Conservation (phyloP, 1,140 invertebrate genomes). For the Holotrichia oblita region DNA sequence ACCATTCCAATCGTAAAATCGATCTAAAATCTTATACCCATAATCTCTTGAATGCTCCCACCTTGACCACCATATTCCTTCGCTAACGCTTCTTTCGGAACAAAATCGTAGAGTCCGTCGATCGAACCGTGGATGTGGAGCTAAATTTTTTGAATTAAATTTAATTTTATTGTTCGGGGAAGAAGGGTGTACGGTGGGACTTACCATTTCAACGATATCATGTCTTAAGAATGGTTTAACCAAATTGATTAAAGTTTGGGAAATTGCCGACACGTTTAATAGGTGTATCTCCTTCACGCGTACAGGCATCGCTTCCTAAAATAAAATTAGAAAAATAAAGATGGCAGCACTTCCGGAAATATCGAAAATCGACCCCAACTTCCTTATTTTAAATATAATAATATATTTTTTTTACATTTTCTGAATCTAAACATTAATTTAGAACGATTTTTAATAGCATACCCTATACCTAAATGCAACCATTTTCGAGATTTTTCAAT, state of each 20-base stretch:
- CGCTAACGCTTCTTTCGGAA: slow-evolving; percentile 41
- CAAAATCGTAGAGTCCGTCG: slow-evolving; percentile 42
- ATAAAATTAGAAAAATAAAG: slow-evolving; percentile 50
- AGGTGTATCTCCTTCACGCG: slow-evolving; percentile 79
- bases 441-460: too few species aligned
- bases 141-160: too few species aligned
- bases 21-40: background rate
- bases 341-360: too few species aligned
- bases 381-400: too few species aligned
- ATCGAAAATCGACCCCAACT: too few species aligned
- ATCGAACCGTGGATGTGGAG: slow-evolving; percentile 15
- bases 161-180: too few species aligned
- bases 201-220: slow-evolving; percentile 70
- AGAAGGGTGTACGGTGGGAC: too few species aligned
- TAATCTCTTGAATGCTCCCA: background rate
- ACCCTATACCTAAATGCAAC: too few species aligned
- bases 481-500: too few species aligned
- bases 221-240: slow-evolving; percentile 73
- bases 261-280: slow-evolving; percentile 70
- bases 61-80: slow-evolving; percentile 41
- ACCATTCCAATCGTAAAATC: too few species aligned
- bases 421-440: too few species aligned
- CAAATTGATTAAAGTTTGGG: slow-evolving; percentile 69
- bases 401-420: too few species aligned
- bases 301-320: slow-evolving; percentile 79